Evolutionary conservation across 2,113 vertebrate genomes (phyloP).

Genomic region (Lota lota): DNA sequence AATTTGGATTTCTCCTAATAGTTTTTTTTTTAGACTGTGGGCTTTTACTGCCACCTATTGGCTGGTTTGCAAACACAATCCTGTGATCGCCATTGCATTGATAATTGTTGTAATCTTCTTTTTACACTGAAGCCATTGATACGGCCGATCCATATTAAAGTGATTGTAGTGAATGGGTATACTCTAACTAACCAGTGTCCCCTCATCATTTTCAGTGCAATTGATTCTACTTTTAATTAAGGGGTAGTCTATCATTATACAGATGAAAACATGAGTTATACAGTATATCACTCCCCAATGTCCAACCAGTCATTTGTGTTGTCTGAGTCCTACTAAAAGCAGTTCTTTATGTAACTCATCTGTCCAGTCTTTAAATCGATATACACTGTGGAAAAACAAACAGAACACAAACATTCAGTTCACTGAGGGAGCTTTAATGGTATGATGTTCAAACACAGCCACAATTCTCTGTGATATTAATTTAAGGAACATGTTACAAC

Average conservation of each 20-base stretch:
- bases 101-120: background rate
- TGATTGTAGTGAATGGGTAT: background rate
- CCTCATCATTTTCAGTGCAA: background rate
- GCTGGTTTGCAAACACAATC: background rate
- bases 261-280: background rate
- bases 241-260: background rate
- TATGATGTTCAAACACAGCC: slow-evolving; percentile 20
- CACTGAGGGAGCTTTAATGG: background rate
- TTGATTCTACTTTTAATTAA: too few species aligned
- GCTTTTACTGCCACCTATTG: slow-evolving; percentile 60
- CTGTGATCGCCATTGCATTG: background rate
- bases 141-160: background rate
- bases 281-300: background rate
- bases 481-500: background rate
- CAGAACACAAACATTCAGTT: background rate
- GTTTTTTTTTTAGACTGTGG: slow-evolving; percentile 1
- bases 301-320: too few species aligned
- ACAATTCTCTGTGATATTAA: slow-evolving; percentile 1
- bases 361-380: too few species aligned
- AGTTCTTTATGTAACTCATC: too few species aligned
- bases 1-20: background rate
- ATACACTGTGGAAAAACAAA: too few species aligned
- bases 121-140: background rate
- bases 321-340: too few species aligned
- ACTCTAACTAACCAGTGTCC: background rate